Base-by-base conservation (phyloP, 2,113 vertebrate species). In the Halichoerus grypus region DNA sequence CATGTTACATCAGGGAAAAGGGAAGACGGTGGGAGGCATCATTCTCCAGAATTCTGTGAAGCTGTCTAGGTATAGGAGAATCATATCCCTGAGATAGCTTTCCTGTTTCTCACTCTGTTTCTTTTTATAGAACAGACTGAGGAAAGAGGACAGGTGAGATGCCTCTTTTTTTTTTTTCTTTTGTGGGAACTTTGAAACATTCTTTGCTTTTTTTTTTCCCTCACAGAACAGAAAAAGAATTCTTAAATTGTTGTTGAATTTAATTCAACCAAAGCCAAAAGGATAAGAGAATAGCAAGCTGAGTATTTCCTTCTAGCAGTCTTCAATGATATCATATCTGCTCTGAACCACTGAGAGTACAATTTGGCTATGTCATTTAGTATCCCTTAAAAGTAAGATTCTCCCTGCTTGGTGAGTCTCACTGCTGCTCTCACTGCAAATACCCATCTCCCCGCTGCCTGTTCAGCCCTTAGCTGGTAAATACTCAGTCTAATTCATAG, bases 381-480 rank as follows among this genome's bases (percentile, higher is more conserved):
- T 19, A 4, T 88, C 79, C n/a, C 83, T 93, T 95, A 72, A 94
- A 92, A 95, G 88, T 33, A 91, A 77, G 84, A 86, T 15, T 93
- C 65, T 72, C 63, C 74, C 79, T 39, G 19, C 28, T 59, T 46
- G 61, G 36, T 10, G 3, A 81, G 36, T 46, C 42, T 49, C 61
- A 49, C 61, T 71, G 55, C 33, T 55, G 76, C 93, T 61, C 72
- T 82, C 51, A 61, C 15, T 22, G 63, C 26, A 77, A 88, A 74
- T 88, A 82, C 31, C 80, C 84, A 42, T 61, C 72, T 76, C 53
- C 10, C 65, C 18, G 26, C 31, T 63, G 63, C 42, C 83, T 33
- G 36, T 93, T 90, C 39, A n/a, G 61, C 67, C 39, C 51, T 76
- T 57, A 63, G 51, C 72, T 89, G 86, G 93, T 89, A 93, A 92